A percentile compares a stretch with the other conserved stretches of the same genome.
Conservation (phyloP, 2,888 invertebrate genomes). For the Mylabris sibirica region DNA sequence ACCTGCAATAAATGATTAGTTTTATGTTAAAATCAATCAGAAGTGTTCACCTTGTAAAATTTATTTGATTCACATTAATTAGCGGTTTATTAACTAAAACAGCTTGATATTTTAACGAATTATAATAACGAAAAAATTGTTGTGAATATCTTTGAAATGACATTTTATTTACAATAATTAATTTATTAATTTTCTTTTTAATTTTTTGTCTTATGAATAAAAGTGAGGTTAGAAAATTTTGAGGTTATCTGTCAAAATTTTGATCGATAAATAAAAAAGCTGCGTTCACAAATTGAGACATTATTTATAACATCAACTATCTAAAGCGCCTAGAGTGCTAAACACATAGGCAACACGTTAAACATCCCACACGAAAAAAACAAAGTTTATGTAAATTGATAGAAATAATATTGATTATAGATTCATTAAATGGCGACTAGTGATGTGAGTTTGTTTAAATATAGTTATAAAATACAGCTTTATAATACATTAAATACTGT, state of each 20-base stretch:
- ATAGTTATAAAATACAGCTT: too few relatives aligned
- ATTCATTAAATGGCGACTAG: too few relatives aligned
- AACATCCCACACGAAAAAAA: too few relatives aligned
- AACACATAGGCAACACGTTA: too few relatives aligned
- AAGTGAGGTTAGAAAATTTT: background rate
- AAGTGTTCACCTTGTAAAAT: background rate
- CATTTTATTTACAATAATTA: background rate
- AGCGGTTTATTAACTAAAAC: background rate
- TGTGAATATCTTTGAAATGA: background rate
- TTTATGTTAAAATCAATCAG: background rate
- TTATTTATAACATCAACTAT: background rate
- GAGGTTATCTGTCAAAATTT: constrained; percentile 3
- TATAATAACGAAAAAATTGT: background rate
- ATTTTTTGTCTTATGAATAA: background rate
- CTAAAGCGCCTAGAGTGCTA: too few relatives aligned
- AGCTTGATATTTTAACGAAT: background rate
- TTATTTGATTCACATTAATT: background rate
- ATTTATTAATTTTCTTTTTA: background rate
- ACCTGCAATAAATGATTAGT: background rate
- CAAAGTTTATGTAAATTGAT: too few relatives aligned
- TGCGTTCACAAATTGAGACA: background rate
- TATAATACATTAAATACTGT: too few relatives aligned
- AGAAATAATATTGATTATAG: too few relatives aligned
- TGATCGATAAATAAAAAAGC: too few relatives aligned
- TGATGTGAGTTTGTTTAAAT: too few relatives aligned